These are phyloP conservation scores for Mobula hypostoma DNA, from an alignment of 2,113 vertebrate species.

Conservation along the genomic window DNA sequence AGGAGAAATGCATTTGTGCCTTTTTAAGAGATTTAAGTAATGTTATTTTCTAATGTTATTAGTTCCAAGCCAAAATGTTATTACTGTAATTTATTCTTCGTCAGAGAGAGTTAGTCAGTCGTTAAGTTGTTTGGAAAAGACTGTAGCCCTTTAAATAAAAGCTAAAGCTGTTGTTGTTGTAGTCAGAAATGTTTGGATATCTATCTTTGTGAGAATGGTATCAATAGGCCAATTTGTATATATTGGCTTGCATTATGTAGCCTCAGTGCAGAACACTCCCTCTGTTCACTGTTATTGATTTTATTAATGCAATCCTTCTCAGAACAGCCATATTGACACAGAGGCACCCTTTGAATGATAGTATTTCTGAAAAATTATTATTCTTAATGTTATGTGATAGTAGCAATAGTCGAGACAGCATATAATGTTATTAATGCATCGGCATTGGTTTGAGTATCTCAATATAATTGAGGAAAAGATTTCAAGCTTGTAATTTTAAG, in stretches of 20 bases:
- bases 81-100: neutral
- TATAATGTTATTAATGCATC: neutral
- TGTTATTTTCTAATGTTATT: neutral
- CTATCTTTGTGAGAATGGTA: neutral
- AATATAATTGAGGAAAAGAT: neutral
- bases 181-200: neutral
- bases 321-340: slow-evolving; percentile 7
- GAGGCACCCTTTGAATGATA: neutral
- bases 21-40: neutral
- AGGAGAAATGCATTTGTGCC: neutral
- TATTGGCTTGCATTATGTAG: neutral
- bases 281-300: neutral
- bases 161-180: neutral
- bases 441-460: neutral
- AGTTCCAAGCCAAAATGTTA: neutral
- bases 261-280: neutral
- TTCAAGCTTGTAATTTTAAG: neutral
- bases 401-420: neutral
- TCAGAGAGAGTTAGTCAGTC: neutral
- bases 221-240: neutral
- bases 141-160: neutral
- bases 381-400: neutral
- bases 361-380: neutral
- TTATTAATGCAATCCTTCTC: slow-evolving; percentile 28
- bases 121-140: neutral